These are phyloP conservation scores for Anguilla anguilla DNA, from an alignment of 2,797 vertebrate species.

Conservation along the genomic window DNA sequence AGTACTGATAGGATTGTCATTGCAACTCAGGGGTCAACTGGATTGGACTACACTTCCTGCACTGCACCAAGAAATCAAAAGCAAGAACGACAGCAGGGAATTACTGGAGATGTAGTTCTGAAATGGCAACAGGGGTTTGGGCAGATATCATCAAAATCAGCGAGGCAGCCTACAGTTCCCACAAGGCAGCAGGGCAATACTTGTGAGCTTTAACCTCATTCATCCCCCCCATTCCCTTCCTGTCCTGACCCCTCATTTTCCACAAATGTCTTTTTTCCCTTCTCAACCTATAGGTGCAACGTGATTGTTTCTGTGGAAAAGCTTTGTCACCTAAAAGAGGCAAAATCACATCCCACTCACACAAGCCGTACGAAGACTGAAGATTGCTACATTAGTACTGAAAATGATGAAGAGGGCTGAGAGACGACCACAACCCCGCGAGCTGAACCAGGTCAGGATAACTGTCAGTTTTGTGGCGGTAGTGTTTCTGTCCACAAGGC, in stretches of 20 bases:
- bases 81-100: neutral
- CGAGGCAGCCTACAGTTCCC: neutral
- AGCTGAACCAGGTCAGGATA: neutral
- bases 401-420: neutral
- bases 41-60: conserved; percentile 37
- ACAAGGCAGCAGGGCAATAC: conserved; percentile 29
- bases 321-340: neutral
- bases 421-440: neutral
- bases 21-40: conserved; percentile 55
- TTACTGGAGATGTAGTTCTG: conserved; percentile 1
- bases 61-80: conserved; percentile 27
- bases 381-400: conserved; percentile 5
- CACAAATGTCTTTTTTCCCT: neutral
- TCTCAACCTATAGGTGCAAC: neutral
- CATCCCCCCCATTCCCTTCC: conserved; percentile 48
- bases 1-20: conserved; percentile 67
- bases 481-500: neutral
- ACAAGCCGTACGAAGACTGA: neutral
- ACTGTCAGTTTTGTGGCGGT: neutral
- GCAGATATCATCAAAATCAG: neutral
- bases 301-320: neutral
- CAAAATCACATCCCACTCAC: neutral
- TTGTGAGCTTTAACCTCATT: conserved; percentile 25
- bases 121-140: neutral
- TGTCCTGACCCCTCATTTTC: conserved; percentile 39